Base-by-base conservation (phyloP, 2,888 invertebrate species). In the Acleris laterana region DNA sequence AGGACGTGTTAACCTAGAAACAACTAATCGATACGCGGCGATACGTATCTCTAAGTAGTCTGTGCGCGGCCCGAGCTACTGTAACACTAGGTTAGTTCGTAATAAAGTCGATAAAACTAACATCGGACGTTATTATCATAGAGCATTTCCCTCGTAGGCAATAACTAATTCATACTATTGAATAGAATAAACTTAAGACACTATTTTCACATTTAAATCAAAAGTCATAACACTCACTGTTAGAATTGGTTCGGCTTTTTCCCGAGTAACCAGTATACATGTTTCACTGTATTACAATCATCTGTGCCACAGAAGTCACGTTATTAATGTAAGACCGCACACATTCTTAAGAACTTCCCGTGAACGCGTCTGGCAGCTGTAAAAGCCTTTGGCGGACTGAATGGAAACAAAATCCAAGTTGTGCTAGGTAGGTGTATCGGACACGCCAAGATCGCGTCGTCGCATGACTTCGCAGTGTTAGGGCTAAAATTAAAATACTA, bases 1-100 rank as follows among this genome's bases (percentile, higher is more conserved):
- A 3, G 38, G 13, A 38, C 38, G 5, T 22, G 56, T 61, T 65
- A 61, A 65, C 61, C 61, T 60, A 56, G 50, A 51, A 61, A 65
- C 65, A 50, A 38, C 42, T 50, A 48, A 66, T 66, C 66, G 32
- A 66, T 66, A 66, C 17, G 25, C n/a, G n/a, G n/a, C n/a, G n/a
- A n/a, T n/a, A n/a, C n/a, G n/a, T n/a, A n/a, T n/a, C n/a, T n/a
- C n/a, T n/a, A n/a, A n/a, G n/a, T n/a, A n/a, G n/a, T n/a, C n/a
- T n/a, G n/a, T n/a, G n/a, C n/a, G n/a, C n/a, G 56, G 32, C 7
- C 7, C 20, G 51, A 17, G 38, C 28, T 25, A 53, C 57, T 1
- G 3, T 3, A 2, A 25, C 25, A 25, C 25, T 46, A 46, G 20
- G 32, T 46, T 42, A 44, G 32, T 50, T 58, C 13, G 16, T 58